phyloP scores from a whole-genome alignment of 2,797 vertebrate species.

The Cryptoprocta ferox region DNA sequence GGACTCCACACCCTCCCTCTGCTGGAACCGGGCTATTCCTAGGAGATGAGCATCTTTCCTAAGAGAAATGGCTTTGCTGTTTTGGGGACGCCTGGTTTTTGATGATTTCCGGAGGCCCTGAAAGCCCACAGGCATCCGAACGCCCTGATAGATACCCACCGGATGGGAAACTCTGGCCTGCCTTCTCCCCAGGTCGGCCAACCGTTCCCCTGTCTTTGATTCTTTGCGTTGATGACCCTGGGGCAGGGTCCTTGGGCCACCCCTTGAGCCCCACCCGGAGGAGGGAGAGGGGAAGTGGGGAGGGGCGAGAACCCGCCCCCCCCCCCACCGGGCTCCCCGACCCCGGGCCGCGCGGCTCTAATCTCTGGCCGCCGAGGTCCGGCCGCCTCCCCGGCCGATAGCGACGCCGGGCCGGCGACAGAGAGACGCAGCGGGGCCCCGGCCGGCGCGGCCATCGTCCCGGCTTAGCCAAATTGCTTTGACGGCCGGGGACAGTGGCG shows the following conservation, averaged over 20 bases:
- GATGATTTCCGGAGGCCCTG: background rate
- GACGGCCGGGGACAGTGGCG: slow-evolving; percentile 87
- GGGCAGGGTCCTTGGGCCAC: background rate
- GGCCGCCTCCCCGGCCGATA: slow-evolving; percentile 61
- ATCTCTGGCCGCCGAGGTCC: slow-evolving; percentile 24
- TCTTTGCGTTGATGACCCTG: slow-evolving; percentile 49
- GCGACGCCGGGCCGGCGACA: slow-evolving; percentile 85
- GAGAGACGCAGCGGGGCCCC: slow-evolving; percentile 86
- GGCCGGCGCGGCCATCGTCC: slow-evolving; percentile 86
- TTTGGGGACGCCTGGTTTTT: background rate
- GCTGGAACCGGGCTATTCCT: background rate
- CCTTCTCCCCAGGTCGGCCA: background rate
- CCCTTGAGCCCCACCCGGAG: background rate
- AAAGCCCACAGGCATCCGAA: background rate
- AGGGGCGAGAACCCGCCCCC: background rate
- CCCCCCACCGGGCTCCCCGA: background rate
- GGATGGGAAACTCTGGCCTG: background rate
- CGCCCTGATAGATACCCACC: background rate
- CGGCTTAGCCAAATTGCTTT: slow-evolving; percentile 92
- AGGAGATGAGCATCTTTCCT: background rate
- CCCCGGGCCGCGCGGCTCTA: background rate
- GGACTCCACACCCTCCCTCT: background rate
- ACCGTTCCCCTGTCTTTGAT: background rate
- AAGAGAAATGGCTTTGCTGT: background rate
- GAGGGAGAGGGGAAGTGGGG: background rate